A percentile compares a stretch with the other conserved stretches of the same genome.
Evolutionary conservation across 2,888 invertebrate species (phyloP).

Genomic region (Gibbula magus): DNA sequence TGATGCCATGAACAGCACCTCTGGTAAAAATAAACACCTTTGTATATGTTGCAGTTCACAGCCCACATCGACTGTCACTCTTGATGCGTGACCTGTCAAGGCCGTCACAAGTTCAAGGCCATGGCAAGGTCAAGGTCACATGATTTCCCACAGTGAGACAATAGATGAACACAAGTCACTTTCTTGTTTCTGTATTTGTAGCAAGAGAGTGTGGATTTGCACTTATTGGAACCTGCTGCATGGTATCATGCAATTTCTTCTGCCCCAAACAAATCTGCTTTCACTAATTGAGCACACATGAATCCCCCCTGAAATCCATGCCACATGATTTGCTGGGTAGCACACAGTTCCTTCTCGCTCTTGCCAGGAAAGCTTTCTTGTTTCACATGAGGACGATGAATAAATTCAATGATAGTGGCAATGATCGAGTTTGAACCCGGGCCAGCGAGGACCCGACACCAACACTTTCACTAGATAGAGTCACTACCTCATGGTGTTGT

Average conservation of each 20-base stretch:
- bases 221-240: not conserved
- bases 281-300: not conserved
- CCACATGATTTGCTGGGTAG: not conserved
- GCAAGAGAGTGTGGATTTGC: not conserved
- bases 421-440: not conserved
- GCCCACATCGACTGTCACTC: not conserved
- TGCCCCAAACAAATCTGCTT: not conserved
- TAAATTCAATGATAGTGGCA: not conserved
- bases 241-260: not conserved
- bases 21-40: constrained; percentile 11
- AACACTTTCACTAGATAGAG: too few relatives aligned
- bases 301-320: not conserved
- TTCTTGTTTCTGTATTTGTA: not conserved
- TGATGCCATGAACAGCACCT: not conserved
- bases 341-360: not conserved
- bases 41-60: constrained; percentile 1
- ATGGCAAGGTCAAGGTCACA: not conserved
- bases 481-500: not conserved
- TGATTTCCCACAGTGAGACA: constrained; percentile 1
- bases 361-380: not conserved
- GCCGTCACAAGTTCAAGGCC: not conserved
- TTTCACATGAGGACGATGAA: not conserved
- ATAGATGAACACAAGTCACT: not conserved
- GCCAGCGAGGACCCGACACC: not conserved
- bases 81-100: not conserved